Evolutionary conservation across 2,113 vertebrate species (phyloP), one percentile per base, ranked within the genome.

Genomic region (Spermophilus dauricus): DNA sequence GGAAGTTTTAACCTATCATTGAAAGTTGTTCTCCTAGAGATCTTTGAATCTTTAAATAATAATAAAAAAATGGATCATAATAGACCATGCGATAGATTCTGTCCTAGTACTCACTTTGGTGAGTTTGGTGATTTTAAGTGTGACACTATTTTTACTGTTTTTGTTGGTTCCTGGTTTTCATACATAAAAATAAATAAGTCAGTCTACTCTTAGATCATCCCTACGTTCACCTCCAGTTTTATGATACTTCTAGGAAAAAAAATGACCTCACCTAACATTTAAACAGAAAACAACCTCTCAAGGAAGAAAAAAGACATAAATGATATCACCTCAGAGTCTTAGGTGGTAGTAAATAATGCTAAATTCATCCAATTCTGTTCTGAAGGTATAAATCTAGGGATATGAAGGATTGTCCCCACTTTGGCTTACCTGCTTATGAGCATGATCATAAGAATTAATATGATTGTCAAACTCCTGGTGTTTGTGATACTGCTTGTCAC

Each of bases 381-480:
- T 70, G 7, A 84, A 93, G 24, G 8, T 34, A 84, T 56, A 95
- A 78, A 96, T 94, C 53, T 24, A 83, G 30, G 24, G 88, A 88
- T 17, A 42, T 7, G 34, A 94, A 96, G 20, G 12, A 34, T 42
- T 82, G 16, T 32, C 75, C 67, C 24, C 26, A 63, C 9, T 95
- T 88, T 95, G 82, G 22, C 98, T 98, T 99, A 99, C 99, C 99
- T 99, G 99, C 96, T 99, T 99, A 99, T 99, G 99, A 94, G 99
- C 99, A 32, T 99, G 99, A 98, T 99, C 99, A 0, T 99, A 99
- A 98, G 99, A 99, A 99, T 99, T 99, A 98, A 99, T 99, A 98
- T 99, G 99, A 99, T 99, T 99, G 99, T 99, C 99, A 99, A 99
- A 99, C 97, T 99, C 99, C 95, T 99, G 99, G 98, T 99, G 99